A percentile compares a stretch with the other conserved stretches of the same genome.
Evolutionary conservation across 1,140 invertebrate species (phyloP).

Genomic region (Bombus sylvicola): DNA sequence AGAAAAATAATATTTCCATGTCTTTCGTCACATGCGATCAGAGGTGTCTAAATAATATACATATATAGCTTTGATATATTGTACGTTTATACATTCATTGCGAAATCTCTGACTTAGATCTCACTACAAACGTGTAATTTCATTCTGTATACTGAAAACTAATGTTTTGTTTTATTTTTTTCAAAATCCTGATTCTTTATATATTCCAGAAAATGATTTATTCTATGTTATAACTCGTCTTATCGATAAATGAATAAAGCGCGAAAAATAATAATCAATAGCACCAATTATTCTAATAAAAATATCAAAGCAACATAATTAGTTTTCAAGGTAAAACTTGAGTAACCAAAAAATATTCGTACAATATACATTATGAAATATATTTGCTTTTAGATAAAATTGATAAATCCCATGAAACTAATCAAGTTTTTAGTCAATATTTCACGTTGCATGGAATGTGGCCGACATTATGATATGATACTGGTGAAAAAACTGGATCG

Average conservation of each 20-base stretch:
- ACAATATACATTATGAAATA: constrained; percentile 19
- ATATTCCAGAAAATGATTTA: constrained; percentile 6
- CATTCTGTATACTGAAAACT: neutral
- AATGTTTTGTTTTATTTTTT: constrained; percentile 3
- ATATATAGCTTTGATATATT: constrained; percentile 12
- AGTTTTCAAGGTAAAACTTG: neutral
- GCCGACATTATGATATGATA: constrained; percentile 7
- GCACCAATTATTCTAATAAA: constrained; percentile 44
- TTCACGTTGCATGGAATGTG: constrained; percentile 59
- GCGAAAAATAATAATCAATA: constrained; percentile 45
- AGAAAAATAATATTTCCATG: neutral
- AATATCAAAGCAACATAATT: neutral
- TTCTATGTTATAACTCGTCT: neutral
- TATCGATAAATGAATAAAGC: neutral
- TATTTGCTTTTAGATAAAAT: constrained; percentile 22
- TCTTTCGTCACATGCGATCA: neutral
- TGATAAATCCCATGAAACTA: constrained; percentile 11
- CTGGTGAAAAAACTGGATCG: constrained; percentile 18
- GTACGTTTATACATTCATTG: constrained; percentile 39
- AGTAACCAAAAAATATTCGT: constrained; percentile 45
- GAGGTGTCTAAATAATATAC: constrained; percentile 31
- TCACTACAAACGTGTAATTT: constrained; percentile 41
- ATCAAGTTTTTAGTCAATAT: constrained; percentile 9
- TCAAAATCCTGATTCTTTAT: neutral
- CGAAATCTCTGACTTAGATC: constrained; percentile 39